Percentiles rank a stretch among this genome's conserved stretches.
phyloP scores from a whole-genome alignment of 2,113 vertebrate genomes.

The Dromaius novaehollandiae region DNA sequence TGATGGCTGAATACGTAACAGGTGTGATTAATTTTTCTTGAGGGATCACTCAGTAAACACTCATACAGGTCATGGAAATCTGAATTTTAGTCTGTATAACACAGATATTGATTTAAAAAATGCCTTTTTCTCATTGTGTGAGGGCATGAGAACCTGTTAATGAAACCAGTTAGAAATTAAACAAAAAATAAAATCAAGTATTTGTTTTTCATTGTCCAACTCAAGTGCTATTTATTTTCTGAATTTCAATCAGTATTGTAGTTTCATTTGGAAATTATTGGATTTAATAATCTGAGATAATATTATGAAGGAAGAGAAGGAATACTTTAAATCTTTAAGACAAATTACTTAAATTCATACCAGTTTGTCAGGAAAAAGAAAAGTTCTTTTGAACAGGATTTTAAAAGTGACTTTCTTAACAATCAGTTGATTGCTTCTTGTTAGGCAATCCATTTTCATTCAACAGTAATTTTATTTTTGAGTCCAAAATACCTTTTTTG shows the following conservation, averaged over 20 bases:
- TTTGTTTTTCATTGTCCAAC: not conserved
- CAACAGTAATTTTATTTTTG: slow-evolving; percentile 16
- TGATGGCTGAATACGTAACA: not conserved
- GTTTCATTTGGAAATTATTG: not conserved
- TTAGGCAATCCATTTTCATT: not conserved
- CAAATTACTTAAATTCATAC: not conserved
- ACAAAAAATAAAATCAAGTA: not conserved
- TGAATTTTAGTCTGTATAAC: not conserved
- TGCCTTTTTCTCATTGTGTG: not conserved
- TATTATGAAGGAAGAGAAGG: not conserved
- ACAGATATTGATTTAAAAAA: not conserved
- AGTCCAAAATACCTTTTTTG: slow-evolving; percentile 59
- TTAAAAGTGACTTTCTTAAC: not conserved
- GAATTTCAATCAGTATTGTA: not conserved
- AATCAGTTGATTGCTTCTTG: not conserved
- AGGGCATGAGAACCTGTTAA: not conserved
- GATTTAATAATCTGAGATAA: not conserved
- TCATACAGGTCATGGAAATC: not conserved
- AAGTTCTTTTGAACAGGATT: not conserved
- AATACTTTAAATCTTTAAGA: not conserved
- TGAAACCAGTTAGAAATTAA: not conserved
- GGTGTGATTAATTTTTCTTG: slow-evolving; percentile 14
- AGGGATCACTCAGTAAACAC: not conserved
- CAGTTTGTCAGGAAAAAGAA: not conserved
- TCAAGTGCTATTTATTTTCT: not conserved